These are phyloP conservation scores for Psittacula cyanocephala DNA, from an alignment of 2,113 vertebrate genomes.

Conservation along the genomic window DNA sequence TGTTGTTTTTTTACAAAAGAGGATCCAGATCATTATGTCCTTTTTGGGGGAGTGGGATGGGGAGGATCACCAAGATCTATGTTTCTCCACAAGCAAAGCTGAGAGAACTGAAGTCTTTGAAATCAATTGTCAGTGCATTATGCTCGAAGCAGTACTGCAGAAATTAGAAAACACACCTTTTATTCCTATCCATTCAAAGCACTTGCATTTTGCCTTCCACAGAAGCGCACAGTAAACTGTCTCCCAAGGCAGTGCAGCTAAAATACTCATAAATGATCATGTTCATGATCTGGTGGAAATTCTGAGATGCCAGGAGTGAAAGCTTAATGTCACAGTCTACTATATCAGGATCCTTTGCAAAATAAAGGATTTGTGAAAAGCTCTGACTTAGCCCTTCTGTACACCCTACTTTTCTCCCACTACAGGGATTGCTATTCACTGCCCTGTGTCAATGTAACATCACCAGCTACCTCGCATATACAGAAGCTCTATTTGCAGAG, in stretches of 20 bases:
- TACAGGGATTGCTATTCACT: neutral
- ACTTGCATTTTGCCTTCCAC: neutral
- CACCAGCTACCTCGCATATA: neutral
- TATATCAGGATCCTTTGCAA: neutral
- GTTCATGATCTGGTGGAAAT: neutral
- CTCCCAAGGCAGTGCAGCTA: neutral
- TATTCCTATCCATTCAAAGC: neutral
- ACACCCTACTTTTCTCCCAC: neutral
- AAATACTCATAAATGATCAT: neutral
- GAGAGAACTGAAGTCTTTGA: neutral
- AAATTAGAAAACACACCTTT: neutral
- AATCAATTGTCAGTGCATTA: neutral
- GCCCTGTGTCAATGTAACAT: neutral
- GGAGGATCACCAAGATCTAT: neutral
- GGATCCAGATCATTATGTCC: neutral
- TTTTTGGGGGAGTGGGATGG: fast-evolving
- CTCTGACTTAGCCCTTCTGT: neutral
- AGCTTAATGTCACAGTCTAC: neutral
- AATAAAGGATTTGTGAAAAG: neutral
- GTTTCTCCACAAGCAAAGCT: neutral
- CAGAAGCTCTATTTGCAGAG: conserved; percentile 3
- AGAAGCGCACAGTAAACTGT: neutral
- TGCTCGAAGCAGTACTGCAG: neutral
- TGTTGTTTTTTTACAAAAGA: neutral
- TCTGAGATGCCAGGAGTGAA: neutral